These are phyloP conservation scores for Chionoecetes opilio DNA, from an alignment of 1,140 invertebrate species.

Conservation along the genomic window DNA sequence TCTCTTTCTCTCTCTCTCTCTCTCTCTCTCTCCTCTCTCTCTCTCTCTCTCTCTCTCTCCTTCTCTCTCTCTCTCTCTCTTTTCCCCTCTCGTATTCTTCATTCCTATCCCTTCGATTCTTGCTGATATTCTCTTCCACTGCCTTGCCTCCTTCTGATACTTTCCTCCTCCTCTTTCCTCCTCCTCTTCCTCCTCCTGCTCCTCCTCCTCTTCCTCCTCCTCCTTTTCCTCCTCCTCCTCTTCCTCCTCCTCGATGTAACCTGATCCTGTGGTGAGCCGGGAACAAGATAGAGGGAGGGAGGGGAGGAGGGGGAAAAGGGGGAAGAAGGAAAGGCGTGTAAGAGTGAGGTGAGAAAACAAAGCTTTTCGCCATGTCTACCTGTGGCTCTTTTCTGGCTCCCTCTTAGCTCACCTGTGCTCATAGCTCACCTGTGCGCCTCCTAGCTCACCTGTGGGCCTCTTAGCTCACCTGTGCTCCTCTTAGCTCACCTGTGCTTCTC, in stretches of 20 bases:
- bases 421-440: too few species aligned
- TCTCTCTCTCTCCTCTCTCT: too few species aligned
- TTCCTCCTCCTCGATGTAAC: background rate
- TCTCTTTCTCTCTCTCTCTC: too few species aligned
- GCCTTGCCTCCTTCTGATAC: background rate
- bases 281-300: background rate
- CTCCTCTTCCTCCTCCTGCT: slow-evolving; percentile 2
- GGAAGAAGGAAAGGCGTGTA: background rate
- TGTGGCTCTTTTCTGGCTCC: background rate
- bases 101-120: background rate
- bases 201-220: slow-evolving; percentile 13
- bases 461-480: too few species aligned
- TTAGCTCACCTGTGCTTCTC: too few species aligned
- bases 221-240: background rate
- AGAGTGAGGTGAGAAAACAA: background rate
- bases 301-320: too few species aligned
- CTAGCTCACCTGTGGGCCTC: too few species aligned
- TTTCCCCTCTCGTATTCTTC: background rate
- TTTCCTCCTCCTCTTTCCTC: background rate
- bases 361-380: background rate
- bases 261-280: background rate
- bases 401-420: background rate
- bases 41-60: background rate
- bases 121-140: background rate
- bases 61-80: background rate